Percentiles rank a stretch among this genome's conserved stretches.
Evolutionary conservation across 2,888 invertebrate species (phyloP).

Genomic region (Oegoconia quadripuncta): DNA sequence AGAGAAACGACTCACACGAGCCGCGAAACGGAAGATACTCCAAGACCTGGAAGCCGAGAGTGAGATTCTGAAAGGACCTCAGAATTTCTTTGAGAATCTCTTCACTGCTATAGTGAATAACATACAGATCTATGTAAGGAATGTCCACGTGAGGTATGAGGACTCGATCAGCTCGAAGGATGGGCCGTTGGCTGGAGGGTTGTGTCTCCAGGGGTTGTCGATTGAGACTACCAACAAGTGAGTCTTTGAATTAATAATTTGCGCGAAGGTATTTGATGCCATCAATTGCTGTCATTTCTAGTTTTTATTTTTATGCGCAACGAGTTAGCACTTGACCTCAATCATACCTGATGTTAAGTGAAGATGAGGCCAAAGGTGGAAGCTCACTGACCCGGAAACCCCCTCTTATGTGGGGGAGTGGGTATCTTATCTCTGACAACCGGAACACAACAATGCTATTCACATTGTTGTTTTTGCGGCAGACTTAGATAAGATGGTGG

Average conservation of each 20-base stretch:
- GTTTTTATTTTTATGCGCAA: not conserved
- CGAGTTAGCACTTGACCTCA: too few species aligned
- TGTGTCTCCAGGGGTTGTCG: conserved; percentile 87
- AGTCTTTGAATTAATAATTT: too few species aligned
- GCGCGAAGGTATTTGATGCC: too few species aligned
- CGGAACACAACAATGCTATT: too few species aligned
- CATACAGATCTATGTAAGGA: conserved; percentile 87
- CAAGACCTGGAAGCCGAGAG: conserved; percentile 81
- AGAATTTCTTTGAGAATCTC: conserved; percentile 85
- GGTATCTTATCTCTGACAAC: too few species aligned
- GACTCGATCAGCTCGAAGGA: conserved; percentile 83
- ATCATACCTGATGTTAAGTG: too few species aligned
- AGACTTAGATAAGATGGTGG: too few species aligned
- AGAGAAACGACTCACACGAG: conserved; percentile 85
- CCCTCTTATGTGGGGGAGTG: too few species aligned
- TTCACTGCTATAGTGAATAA: conserved; percentile 88
- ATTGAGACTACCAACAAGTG: conserved; percentile 90
- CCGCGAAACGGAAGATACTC: conserved; percentile 84
- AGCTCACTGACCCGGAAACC: too few species aligned
- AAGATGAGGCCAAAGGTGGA: too few species aligned
- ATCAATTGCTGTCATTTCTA: not conserved
- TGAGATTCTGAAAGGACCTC: conserved; percentile 81
- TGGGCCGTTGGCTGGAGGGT: conserved; percentile 84
- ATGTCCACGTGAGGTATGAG: conserved; percentile 90
- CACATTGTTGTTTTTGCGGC: too few species aligned